Conservation (phyloP, 2,797 vertebrate species). For the Hafferia zeledoni region DNA sequence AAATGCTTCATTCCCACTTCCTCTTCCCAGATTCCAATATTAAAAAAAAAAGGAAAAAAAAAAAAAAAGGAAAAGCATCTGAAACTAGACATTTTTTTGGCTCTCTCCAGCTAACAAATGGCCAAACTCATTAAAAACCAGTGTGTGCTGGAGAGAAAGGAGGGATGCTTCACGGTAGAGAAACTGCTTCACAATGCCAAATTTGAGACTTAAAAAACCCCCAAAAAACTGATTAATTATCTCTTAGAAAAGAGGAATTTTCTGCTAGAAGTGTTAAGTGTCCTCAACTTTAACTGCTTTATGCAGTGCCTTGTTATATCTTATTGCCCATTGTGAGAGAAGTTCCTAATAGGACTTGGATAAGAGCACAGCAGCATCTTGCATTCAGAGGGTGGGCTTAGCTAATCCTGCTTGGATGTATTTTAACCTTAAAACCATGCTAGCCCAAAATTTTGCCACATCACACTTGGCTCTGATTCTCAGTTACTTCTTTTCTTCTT, state of each 20-base stretch:
- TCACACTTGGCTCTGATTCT: background rate
- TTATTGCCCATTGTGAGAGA: background rate
- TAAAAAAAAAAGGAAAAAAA: background rate
- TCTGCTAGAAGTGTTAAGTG: background rate
- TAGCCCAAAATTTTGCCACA: background rate
- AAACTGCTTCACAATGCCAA: background rate
- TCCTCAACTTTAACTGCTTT: background rate
- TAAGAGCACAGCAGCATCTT: background rate
- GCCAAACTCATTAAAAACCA: slow-evolving; percentile 42
- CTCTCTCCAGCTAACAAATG: background rate
- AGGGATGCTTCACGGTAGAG: background rate
- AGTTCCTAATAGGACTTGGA: background rate
- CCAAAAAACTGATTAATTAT: background rate
- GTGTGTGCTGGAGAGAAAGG: background rate
- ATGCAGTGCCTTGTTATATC: background rate
- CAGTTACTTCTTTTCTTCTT: background rate
- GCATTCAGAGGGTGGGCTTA: background rate
- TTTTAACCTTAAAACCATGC: background rate
- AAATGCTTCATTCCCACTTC: background rate
- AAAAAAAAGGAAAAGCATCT: background rate
- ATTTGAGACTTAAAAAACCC: background rate
- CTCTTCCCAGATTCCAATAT: background rate
- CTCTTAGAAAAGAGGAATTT: background rate
- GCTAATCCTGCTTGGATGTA: background rate
- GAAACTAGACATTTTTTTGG: slow-evolving; percentile 27